These are phyloP conservation scores for Eupithecia subfuscata DNA, from an alignment of 2,888 invertebrate species.

Conservation along the genomic window DNA sequence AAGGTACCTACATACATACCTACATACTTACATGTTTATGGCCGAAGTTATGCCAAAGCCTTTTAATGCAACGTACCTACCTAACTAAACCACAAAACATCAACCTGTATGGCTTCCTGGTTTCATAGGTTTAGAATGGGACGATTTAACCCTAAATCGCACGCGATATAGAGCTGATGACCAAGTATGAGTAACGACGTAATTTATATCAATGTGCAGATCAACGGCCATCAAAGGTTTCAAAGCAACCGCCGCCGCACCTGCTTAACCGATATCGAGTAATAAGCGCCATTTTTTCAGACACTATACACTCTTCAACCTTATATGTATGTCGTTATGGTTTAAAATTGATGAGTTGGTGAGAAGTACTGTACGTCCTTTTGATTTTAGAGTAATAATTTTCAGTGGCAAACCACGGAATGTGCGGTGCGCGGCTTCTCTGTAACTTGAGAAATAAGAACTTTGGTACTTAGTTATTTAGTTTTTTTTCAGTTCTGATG, in stretches of 20 bases:
- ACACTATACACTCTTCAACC: constrained; percentile 28
- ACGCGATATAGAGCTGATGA: constrained; percentile 40
- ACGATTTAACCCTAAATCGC: constrained; percentile 30
- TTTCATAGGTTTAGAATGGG: constrained; percentile 12
- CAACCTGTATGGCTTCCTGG: constrained; percentile 11
- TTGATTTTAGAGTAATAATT: constrained; percentile 48
- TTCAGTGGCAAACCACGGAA: constrained; percentile 77
- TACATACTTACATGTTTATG: not conserved
- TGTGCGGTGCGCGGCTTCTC: constrained; percentile 60
- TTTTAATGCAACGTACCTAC: not conserved
- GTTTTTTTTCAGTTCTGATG: constrained; percentile 40
- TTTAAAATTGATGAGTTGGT: constrained; percentile 36
- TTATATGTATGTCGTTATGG: constrained; percentile 37
- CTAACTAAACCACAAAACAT: constrained; percentile 14
- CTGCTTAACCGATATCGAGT: constrained; percentile 71
- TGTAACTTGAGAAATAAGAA: constrained; percentile 48
- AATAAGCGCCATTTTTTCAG: constrained; percentile 57
- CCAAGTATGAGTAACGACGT: constrained; percentile 64
- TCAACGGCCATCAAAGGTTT: constrained; percentile 63
- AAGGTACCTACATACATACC: too few relatives aligned
- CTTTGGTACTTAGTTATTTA: not conserved
- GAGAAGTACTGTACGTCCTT: constrained; percentile 45
- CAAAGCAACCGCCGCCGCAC: constrained; percentile 73
- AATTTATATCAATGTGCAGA: constrained; percentile 75
- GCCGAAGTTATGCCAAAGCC: not conserved